These are phyloP conservation scores for Gallinago nigripennis DNA, from an alignment of 2,797 vertebrate genomes.

Conservation along the genomic window DNA sequence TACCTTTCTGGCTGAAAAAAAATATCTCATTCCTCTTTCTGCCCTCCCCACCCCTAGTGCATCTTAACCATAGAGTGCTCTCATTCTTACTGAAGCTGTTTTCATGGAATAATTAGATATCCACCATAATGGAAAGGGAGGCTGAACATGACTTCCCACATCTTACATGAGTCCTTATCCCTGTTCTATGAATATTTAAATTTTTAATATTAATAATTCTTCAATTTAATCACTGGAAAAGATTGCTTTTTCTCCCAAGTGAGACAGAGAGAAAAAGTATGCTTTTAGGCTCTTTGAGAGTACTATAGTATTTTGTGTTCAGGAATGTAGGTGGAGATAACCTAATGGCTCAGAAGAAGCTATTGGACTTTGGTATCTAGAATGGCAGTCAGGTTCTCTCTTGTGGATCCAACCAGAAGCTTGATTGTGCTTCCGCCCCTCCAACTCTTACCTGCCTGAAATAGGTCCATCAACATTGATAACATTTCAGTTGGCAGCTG, in stretches of 20 bases:
- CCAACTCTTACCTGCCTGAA: not conserved
- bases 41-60: rapidly evolving
- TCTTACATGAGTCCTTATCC: not conserved
- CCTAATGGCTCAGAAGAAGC: not conserved
- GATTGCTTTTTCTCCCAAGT: not conserved
- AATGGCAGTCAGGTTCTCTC: not conserved
- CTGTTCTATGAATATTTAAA: conserved; percentile 14
- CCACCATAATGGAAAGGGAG: not conserved
- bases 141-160: not conserved
- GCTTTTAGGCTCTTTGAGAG: not conserved
- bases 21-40: not conserved
- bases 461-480: not conserved
- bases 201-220: conserved; percentile 26
- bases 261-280: not conserved
- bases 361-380: not conserved
- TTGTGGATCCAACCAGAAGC: not conserved
- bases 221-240: not conserved
- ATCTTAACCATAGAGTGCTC: not conserved
- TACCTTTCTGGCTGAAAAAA: not conserved
- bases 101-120: not conserved
- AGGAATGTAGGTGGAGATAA: not conserved
- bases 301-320: not conserved
- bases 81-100: not conserved
- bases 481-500: not conserved
- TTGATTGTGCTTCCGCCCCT: not conserved